Conservation (phyloP, 35 echinoderm and acorn worm genomes). For the Nesometra sesokonis region DNA sequence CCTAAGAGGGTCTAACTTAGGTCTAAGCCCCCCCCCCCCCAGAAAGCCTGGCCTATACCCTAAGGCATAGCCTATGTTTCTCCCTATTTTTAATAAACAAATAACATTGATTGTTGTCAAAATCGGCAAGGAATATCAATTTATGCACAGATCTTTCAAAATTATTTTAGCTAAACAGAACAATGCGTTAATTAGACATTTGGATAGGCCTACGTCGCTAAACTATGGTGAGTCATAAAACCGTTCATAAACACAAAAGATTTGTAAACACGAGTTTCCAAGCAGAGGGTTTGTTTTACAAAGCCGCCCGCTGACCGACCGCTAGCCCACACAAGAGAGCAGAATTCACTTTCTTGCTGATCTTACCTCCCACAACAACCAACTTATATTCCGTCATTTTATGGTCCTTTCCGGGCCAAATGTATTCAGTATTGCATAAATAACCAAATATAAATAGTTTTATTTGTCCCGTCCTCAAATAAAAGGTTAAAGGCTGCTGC, state of each 20-base stretch:
- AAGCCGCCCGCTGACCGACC: background rate
- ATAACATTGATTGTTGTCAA: no score
- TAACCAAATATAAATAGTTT: background rate
- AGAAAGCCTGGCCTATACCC: no score
- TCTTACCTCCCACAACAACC: slow-evolving; percentile 10
- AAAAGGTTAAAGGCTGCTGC: background rate
- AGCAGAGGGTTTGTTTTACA: no score
- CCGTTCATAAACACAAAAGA: background rate
- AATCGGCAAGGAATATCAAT: no score
- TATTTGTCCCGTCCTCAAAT: background rate
- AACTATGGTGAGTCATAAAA: background rate
- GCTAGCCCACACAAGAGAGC: background rate
- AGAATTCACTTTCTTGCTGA: background rate
- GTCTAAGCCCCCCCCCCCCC: no score
- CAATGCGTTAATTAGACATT: no score
- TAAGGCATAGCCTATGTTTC: no score
- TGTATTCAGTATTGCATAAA: background rate
- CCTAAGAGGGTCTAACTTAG: no score
- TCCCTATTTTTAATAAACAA: no score
- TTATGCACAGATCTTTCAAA: no score
- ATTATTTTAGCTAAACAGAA: no score
- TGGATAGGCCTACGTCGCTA: no score
- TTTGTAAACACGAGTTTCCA: background rate
- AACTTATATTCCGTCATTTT: slow-evolving; percentile 23
- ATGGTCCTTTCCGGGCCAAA: background rate